phyloP scores from a whole-genome alignment of 1,140 invertebrate species.

The Drosophila parabipectinata region DNA sequence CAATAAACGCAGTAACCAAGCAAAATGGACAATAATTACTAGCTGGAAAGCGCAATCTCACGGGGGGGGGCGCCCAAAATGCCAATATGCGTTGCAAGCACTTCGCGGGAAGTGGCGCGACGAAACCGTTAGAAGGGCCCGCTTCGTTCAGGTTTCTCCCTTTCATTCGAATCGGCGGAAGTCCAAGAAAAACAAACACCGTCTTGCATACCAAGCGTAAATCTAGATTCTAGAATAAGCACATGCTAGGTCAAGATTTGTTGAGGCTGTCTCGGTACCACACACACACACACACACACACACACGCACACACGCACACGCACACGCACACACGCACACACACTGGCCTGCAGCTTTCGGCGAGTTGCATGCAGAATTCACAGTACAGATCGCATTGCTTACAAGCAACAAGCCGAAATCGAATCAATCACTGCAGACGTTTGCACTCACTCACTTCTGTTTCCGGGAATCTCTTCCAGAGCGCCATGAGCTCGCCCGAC shows the following conservation, averaged over 20 bases:
- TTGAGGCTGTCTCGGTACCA: background rate
- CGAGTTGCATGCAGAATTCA: background rate
- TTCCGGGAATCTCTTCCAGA: background rate
- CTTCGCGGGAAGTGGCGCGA: no score
- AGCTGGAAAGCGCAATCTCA: background rate
- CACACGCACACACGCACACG: no score
- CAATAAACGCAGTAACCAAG: background rate
- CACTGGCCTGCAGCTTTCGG: background rate
- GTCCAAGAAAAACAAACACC: background rate
- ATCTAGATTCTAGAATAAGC: background rate
- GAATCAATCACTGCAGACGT: no score
- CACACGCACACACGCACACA: background rate
- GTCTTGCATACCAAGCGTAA: background rate
- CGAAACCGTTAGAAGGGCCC: no score
- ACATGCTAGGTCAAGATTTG: background rate
- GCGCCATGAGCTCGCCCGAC: constrained; percentile 39
- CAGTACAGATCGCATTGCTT: background rate
- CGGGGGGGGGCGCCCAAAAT: background rate
- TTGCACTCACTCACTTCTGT: background rate
- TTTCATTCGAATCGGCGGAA: background rate
- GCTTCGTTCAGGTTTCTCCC: no score
- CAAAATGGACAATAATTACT: constrained; percentile 2
- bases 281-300: background rate
- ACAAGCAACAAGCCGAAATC: background rate
- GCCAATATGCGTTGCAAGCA: background rate